Evolutionary conservation across 1,140 invertebrate species (phyloP).

Genomic region (Archivesica marissinica): DNA sequence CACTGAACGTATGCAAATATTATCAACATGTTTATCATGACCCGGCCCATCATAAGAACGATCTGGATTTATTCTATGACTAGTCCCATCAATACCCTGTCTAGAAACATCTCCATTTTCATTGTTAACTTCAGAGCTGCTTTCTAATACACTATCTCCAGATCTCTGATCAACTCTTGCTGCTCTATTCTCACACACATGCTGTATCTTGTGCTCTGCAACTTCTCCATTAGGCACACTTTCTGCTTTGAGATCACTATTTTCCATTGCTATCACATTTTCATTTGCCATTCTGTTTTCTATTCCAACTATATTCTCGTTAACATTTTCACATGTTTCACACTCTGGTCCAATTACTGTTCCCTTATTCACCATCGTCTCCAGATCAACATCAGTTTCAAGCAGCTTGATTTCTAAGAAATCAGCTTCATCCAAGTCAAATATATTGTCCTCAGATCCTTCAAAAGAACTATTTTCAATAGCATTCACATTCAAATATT

Average conservation of each 20-base stretch:
- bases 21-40: background rate
- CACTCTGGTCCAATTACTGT: conserved; percentile 32
- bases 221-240: conserved; percentile 15
- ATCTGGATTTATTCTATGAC: background rate
- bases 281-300: conserved; percentile 54
- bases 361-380: conserved; percentile 56
- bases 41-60: background rate
- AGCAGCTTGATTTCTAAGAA: conserved; percentile 56
- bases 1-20: background rate
- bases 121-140: background rate
- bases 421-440: conserved; percentile 59
- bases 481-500: conserved; percentile 50
- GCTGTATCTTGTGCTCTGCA: background rate
- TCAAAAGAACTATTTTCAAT: conserved; percentile 48
- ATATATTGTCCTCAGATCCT: conserved; percentile 55
- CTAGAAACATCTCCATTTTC: background rate
- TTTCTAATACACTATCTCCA: background rate
- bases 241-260: conserved; percentile 22
- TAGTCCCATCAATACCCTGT: conserved; percentile 2
- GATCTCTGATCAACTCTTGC: background rate
- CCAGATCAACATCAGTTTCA: conserved; percentile 57
- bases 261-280: conserved; percentile 40
- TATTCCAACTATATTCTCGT: conserved; percentile 23
- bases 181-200: background rate
- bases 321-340: conserved; percentile 29